Percentiles rank a stretch among this genome's conserved stretches.
phyloP scores from a whole-genome alignment of 2,797 vertebrate species.

The Sebastes hubbsi region DNA sequence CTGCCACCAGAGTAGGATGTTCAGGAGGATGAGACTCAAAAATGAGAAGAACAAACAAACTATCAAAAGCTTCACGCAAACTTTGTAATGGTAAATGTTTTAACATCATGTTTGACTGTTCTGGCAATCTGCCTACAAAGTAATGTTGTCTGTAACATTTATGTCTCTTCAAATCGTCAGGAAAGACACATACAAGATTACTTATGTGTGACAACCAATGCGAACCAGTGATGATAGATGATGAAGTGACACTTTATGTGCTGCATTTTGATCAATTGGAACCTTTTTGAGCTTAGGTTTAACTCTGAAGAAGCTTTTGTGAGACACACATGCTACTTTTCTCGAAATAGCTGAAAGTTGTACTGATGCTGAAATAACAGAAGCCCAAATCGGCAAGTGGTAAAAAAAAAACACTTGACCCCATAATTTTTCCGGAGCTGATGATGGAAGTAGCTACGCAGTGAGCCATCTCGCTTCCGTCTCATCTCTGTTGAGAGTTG shows the following conservation, averaged over 20 bases:
- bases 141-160: neutral
- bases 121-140: neutral
- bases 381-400: neutral
- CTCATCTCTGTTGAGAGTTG: too few species aligned
- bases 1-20: neutral
- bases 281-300: neutral
- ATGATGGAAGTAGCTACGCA: too few species aligned
- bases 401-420: too few species aligned
- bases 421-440: too few species aligned
- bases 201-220: neutral
- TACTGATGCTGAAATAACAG: neutral
- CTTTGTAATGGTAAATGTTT: neutral
- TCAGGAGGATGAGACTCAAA: slow-evolving; percentile 1
- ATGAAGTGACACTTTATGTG: neutral
- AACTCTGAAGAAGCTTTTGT: neutral
- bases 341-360: neutral
- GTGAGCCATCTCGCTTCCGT: too few species aligned
- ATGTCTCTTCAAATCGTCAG: neutral
- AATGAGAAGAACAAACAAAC: neutral
- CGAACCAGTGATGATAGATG: neutral
- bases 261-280: neutral
- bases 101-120: neutral
- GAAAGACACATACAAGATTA: neutral
- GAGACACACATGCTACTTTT: neutral
- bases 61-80: neutral